Base-by-base conservation (phyloP, 2,113 vertebrate species). In the Ciconia stormi region DNA sequence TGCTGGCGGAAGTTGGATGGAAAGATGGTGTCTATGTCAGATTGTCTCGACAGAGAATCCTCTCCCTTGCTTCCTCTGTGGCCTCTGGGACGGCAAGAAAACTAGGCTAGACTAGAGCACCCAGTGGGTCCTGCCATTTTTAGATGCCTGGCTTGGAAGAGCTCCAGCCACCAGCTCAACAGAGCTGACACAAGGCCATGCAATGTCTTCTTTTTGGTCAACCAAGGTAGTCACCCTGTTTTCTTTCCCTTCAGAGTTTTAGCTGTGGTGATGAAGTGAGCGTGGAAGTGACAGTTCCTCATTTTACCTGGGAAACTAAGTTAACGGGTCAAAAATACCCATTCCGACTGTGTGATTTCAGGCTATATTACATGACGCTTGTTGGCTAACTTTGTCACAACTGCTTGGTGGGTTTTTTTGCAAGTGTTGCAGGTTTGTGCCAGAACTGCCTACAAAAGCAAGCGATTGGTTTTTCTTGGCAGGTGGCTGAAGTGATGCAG, bases 311-410 rank as follows among this genome's bases (percentile, higher is more conserved):
- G 46, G 63, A 32, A 87, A 23, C 49, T 66, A 10, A 0, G 0
- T 12, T 14, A 30, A 4, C 0, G 1, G 53, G 58, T 47, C 50
- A 81, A 23, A 89, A 83, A 50, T 32, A 10, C 40, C 63, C 7
- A 0, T 46, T 21, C 29, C 13, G 13, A 25, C 32, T 22, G 11
- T 13, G 55, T 34, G 22, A 46, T 62, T 89, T 82, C 74, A 66
- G 65, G 46, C 63, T 56, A 13, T 13, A 0, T 44, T 46, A 0
- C 0, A 0, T 66, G 63, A 53, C 5, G 1, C n/a, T 83, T 50
- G 6, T 71, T 89, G 72, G 36, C 58, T 63, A 10, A 13, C 66
- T 86, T 76, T 8, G 40, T 7, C 79, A 73, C 36, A 36, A 1
- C 18, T 58, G 9, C 40, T 49, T 34, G 52, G 53, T 29, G 66